Conservation (phyloP, 2,113 vertebrate species). For the Dermatemys mawii region DNA sequence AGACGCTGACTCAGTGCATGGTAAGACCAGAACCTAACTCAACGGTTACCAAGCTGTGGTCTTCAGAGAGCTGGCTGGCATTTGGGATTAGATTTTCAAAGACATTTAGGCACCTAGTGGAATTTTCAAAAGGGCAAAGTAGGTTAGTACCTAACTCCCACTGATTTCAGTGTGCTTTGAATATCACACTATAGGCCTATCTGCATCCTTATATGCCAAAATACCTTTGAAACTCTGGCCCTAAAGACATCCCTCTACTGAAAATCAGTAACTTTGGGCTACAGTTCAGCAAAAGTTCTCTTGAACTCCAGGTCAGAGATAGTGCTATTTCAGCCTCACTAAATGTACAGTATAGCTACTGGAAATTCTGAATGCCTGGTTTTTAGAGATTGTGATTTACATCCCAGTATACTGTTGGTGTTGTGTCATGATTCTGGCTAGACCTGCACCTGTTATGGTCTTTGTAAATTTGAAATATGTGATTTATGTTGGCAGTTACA, state of each 20-base stretch:
- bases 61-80: no score
- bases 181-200: neutral
- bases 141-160: neutral
- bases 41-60: no score
- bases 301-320: accelerated
- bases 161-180: neutral
- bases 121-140: neutral
- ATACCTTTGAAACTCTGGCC: neutral
- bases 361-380: accelerated
- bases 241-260: neutral
- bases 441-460: neutral
- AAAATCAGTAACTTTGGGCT: accelerated
- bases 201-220: neutral
- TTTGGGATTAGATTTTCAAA: no score
- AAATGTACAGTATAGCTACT: accelerated
- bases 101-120: neutral
- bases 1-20: neutral
- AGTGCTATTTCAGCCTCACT: accelerated
- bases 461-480: accelerated
- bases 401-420: accelerated
- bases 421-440: accelerated
- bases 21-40: neutral
- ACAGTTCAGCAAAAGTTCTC: neutral
- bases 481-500: accelerated
- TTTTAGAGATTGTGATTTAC: neutral